Evolutionary conservation across 2,888 invertebrate genomes (phyloP), one percentile per base, ranked within the genome.

Genomic region (Poecilobothrus nobilitatus): DNA sequence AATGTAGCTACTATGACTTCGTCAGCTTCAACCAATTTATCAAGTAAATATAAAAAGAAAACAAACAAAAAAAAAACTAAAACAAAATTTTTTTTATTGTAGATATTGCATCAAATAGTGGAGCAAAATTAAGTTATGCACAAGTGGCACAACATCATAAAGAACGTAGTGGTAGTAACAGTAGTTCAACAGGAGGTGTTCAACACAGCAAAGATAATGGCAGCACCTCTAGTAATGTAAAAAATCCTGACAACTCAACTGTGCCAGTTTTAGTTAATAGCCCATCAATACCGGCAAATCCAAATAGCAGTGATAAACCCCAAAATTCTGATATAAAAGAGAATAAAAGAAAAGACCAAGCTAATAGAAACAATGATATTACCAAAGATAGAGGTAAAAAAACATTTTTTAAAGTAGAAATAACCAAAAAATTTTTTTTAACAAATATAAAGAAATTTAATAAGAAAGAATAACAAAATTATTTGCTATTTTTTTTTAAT

Each of bases 91-190:
- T 21, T 62, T 9, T 62, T 21, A 21, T 61, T 61, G 6, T 21
- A 53, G 63, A 65, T 33, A 62, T 64, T n/a, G 67, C 34, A n/a
- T 62, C 67, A 61, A 65, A 67, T 44, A 79, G 80, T 67, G 71
- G 71, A 8, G 68, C 71, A 7, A 66, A 83, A 71, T 82, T 88
- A 78, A 88, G 87, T 78, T 88, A 88, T 78, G 88, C 88, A 71
- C 88, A 88, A 80, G 88, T 87, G 71, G 88, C 88, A 62, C 88
- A 88, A 77, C 86, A 87, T 77, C 85, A 86, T 74, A 86, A 86
- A 75, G 85, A 86, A 72, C 79, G 80, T 68, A 69, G 74, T 18
- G 77, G 73, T 63, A 71, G 68, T 67, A 67, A 61, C 65, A 68
- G 65, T 65, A 66, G 70, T 70, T 65, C 67, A 66, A 69, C 68